phyloP scores from a whole-genome alignment of 2,888 invertebrate genomes.

The Acrobasis suavella region DNA sequence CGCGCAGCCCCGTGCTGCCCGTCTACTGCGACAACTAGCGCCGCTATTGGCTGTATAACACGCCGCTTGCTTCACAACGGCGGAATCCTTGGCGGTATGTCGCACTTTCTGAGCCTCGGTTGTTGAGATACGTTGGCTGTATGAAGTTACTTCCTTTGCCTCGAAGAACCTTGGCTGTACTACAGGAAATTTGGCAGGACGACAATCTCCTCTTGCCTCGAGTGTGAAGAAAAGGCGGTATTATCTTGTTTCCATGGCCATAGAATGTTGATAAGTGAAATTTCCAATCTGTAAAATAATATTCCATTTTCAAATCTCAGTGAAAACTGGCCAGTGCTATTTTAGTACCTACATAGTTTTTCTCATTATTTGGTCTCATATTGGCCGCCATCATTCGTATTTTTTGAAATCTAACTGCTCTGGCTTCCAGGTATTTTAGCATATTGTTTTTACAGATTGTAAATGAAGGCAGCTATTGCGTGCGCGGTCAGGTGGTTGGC shows the following conservation, averaged over 20 bases:
- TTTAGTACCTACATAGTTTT: too few relatives aligned
- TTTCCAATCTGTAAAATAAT: constrained; percentile 6
- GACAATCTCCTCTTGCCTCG: neutral
- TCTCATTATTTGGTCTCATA: too few relatives aligned
- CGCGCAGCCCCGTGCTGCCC: constrained; percentile 84
- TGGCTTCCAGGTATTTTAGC: neutral
- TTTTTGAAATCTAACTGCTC: neutral
- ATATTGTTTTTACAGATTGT: constrained; percentile 7
- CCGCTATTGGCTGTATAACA: constrained; percentile 27
- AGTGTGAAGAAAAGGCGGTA: neutral
- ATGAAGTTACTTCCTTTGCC: neutral
- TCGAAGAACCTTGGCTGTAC: neutral
- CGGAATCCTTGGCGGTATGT: too few relatives aligned
- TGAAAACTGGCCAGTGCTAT: constrained; percentile 6
- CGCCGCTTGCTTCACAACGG: too few relatives aligned
- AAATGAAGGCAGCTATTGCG: constrained; percentile 11
- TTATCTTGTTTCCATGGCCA: neutral
- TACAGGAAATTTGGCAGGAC: neutral
- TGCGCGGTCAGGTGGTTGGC: constrained; percentile 2
- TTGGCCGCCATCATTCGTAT: neutral
- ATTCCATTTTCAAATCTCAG: neutral
- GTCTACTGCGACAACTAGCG: constrained; percentile 73
- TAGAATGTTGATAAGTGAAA: neutral
- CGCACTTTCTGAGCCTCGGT: neutral
- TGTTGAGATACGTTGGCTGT: neutral